Base-by-base conservation (phyloP, 2,797 vertebrate genomes). In the Sylvia borin region DNA sequence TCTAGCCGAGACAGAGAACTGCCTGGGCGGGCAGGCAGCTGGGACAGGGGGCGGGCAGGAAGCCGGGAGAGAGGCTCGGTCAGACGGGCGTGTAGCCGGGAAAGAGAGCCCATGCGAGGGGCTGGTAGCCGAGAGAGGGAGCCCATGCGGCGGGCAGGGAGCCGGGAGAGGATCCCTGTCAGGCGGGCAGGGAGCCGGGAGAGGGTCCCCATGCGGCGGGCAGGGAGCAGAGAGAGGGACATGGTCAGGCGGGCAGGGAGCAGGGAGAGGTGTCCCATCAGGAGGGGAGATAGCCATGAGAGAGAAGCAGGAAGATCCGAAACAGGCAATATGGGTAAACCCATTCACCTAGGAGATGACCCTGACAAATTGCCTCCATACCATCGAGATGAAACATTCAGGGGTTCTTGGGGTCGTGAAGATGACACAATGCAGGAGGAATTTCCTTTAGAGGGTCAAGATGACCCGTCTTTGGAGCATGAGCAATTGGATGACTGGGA, bases 401-500 rank as follows among this genome's bases (percentile, higher is more conserved):
- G 97, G 84, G 93, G 97, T 92, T 75, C 97, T 58, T 82, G 97
- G 98, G 98, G 95, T 96, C 98, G 95, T 97, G 99, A 99, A 96
- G 98, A 97, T 94, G 98, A 95, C 95, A 98, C 93, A 97, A 98
- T 97, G 93, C 97, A 97, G 40, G 97, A 98, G 57, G 97, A 99
- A 83, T 98, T 98, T 93, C 93, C 97, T 67, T 88, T 98, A 91
- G 98, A 99, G 80, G 98, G 97, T 64, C 97, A 98, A 87, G 97
- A 97, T 96, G 98, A 97, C 70, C 97, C 97, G 9, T 89, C 97
- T 67, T 94, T 98, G 76, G 98, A 98, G 16, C 97, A 97, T 71
- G 98, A 98, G 36, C 97, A 94, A 68, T 68, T 98, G 64, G 98
- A 98, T 85, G 97, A 98, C 25, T 98, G 98, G 98, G 98, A 98